Evolutionary conservation across 2,797 vertebrate genomes (phyloP), one percentile per base, ranked within the genome.

Genomic region (Protosalanx chinensis): DNA sequence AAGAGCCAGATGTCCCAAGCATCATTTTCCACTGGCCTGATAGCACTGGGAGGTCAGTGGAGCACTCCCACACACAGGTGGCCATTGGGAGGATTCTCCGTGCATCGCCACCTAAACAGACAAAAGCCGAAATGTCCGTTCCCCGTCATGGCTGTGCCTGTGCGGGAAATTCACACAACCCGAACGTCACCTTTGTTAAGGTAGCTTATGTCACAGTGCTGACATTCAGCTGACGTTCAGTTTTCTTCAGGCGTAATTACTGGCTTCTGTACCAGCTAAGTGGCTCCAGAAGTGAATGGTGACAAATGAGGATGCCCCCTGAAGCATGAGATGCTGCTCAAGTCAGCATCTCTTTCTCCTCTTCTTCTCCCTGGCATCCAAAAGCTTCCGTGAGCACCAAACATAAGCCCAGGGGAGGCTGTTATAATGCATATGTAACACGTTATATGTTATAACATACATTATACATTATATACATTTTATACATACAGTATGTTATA

Each of bases 1-100:
- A 76, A 67, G 79, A 87, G 84, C 82, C 90, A 91, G 87, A 90
- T 91, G 89, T 87, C 89, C 78, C 72, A 79, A 76, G 79, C 82
- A 79, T 84, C 79, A 80, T 84, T 79, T 83, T 70, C 71, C 71
- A 69, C 59, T 70, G 32, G 27, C 74, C 56, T 33, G 64, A 67
- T 74, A 70, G 77, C 79, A 75, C 67, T 66, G 58, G 74, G 72
- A 82, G 77, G 81, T 78, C 72, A 72, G 58, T 35, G 5, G 37
- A 77, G 76, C 3, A 20, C 73, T 72, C 68, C 51, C 76, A 73
- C 63, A 76, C 53, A 67, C 46, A 71, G 65, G 62, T 69, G 7
- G 49, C 35, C 41, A 76, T 74, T 71, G 76, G 59, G 70, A 67
- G 68, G 66, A 75, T 58, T 57, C 5, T 62, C 66, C 12, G 37